Evolutionary conservation across 92 coral and sea anemone genomes (phyloP), one percentile per base, ranked within the genome.

Genomic region (Umimayanthus chanpuru): DNA sequence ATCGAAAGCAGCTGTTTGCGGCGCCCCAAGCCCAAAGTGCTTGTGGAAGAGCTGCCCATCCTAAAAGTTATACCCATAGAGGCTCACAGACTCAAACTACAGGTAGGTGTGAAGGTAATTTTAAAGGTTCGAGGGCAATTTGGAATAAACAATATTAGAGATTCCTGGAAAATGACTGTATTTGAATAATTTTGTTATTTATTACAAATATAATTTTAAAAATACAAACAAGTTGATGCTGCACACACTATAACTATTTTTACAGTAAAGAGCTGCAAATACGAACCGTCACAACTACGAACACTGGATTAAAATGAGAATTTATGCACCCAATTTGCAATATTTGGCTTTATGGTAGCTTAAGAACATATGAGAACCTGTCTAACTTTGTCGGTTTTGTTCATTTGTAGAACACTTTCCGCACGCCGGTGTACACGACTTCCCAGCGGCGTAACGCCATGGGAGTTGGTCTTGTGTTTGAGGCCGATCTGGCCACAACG

Each of bases 371-470:
- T 10, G 1, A 23, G 75, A 25, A 23, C 41, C 16, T 81, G 66
- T 9, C 65, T 58, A 32, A 40, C 5, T 30, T 4, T 28, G 0
- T 66, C 28, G 16, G 3, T 39, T 4, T 68, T 61, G 73, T 83
- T 76, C 72, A 75, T 50, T 76, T 81, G 49, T 82, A 97, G 99
- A 96, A 97, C 92, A 97, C 99, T 4, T 94, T 94, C 95, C 97
- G 96, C 74, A 92, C 99, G 4, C 99, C 99, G 0, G 99, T 97
- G 1, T 97, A 97, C 89, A 97, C 99, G n/a, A 97, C 99, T 2
- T 97, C 99, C 30, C 99, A 97, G 91, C 96, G 99, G 26, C 97
- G 99, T 73, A 97, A 97, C 83, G 99, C 99, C 55, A 97, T 97
- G 99, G 99, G 99, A 28, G 99, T 97, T 12, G 99, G 99, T 5